Base-by-base conservation (phyloP, 2,113 vertebrate genomes). In the Chionodraco myersi region DNA sequence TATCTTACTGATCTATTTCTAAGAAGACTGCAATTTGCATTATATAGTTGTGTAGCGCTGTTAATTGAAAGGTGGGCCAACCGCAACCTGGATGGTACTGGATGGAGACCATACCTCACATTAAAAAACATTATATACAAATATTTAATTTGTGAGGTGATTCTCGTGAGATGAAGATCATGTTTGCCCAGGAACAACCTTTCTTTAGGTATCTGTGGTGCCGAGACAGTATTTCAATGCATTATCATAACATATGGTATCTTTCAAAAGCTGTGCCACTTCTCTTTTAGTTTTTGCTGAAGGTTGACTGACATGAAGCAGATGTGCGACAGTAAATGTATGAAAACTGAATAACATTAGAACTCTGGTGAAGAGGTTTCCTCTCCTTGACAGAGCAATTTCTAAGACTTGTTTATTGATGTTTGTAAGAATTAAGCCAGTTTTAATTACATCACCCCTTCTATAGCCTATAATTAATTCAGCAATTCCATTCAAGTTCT, bases 291-390 rank as follows among this genome's bases (percentile, higher is more conserved):
- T 83, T 81, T 77, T 57, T 56, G 45, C 59, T 56, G 74, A 83
- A 64, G 63, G n/a, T 64, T 59, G 67, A 64, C 71, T 26, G 77
- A 70, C 63, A 57, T 18, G 54, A 56, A 76, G 81, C 81, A 83
- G 71, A 87, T 80, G 64, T 51, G 72, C 62, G 53, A 61, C 65
- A 62, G 79, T 70, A 80, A 48, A 65, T 23, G 21, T 21, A 65
- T 26, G 64, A 41, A 77, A 83, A 77, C 51, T 57, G 66, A 85
- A 78, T 77, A 60, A 64, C 64, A 64, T 69, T 56, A 71, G 45
- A 54, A 41, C n/a, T 60, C 52, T 18, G 30, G n/a, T 63, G 60
- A 21, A 13, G 10, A 65, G 15, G 18, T 68, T 87, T 75, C 62
- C 78, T 18, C 41, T 45, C 15, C 18, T 45, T 45, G 10, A 60